phyloP scores from a whole-genome alignment of 2,113 vertebrate species.

The Sylvilagus bachmani region DNA sequence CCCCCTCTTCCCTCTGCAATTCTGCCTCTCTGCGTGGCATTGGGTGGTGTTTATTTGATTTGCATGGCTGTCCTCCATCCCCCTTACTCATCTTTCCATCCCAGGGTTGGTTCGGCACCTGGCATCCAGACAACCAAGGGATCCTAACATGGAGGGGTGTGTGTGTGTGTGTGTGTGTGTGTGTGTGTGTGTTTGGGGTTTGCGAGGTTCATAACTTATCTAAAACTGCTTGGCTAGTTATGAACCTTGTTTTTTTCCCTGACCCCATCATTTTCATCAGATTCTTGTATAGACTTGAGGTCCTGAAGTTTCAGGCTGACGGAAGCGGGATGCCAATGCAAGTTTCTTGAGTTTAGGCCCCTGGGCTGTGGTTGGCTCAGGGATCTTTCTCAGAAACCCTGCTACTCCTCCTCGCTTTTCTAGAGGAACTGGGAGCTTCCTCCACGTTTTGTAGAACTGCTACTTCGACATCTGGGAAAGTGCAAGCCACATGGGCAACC shows the following conservation, averaged over 20 bases:
- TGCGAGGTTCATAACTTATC: too few species aligned
- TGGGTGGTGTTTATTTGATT: too few species aligned
- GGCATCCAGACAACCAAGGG: background rate
- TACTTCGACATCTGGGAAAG: conserved; percentile 35
- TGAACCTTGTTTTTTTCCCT: background rate
- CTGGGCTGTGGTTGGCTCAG: background rate
- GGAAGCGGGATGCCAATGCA: background rate
- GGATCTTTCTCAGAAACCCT: background rate
- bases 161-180: too few species aligned
- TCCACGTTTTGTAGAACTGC: background rate
- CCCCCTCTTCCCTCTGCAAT: too few species aligned
- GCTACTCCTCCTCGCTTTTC: conserved; percentile 10
- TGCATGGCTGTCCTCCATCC: too few species aligned
- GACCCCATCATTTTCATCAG: background rate
- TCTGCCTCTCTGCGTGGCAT: too few species aligned
- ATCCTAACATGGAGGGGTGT: background rate
- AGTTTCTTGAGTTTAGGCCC: background rate
- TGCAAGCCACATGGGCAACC: background rate
- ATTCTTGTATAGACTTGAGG: conserved; percentile 3
- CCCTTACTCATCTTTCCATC: background rate
- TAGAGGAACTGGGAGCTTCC: background rate
- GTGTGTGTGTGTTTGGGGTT: background rate
- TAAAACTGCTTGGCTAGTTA: background rate
- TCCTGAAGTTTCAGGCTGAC: background rate
- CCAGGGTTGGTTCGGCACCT: background rate